phyloP scores from a whole-genome alignment of 2,113 vertebrate species.

The Tenrec ecaudatus region DNA sequence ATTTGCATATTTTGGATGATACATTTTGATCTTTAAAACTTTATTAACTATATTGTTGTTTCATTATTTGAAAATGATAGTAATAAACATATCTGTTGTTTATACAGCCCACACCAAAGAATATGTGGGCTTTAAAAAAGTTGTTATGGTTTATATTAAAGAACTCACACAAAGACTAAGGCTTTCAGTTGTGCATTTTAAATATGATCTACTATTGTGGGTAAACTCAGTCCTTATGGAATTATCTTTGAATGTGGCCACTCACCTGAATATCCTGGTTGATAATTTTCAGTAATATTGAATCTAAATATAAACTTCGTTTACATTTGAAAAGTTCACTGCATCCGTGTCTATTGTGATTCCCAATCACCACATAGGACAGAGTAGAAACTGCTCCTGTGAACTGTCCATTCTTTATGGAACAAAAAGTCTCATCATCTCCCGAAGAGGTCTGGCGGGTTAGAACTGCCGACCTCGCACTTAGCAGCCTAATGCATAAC shows the following conservation, averaged over 20 bases:
- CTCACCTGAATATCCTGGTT: background rate
- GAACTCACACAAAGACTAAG: background rate
- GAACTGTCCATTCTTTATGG: no score
- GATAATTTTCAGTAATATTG: background rate
- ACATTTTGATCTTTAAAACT: background rate
- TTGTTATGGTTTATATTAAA: background rate
- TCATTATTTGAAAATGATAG: background rate
- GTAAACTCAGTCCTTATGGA: background rate
- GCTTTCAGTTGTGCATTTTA: constrained; percentile 17
- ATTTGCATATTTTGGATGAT: background rate
- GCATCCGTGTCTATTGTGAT: no score
- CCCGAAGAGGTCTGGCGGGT: no score
- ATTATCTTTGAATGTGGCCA: background rate
- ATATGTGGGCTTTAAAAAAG: constrained; percentile 1
- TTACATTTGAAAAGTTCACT: background rate
- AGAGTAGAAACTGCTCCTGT: no score
- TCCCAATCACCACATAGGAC: no score
- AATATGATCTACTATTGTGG: constrained; percentile 7
- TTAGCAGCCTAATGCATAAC: no score
- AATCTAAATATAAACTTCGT: constrained; percentile 27
- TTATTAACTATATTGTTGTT: background rate
- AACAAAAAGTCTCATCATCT: no score
- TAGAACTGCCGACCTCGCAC: no score
- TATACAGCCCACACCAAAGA: constrained; percentile 2
- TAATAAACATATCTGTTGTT: background rate